Evolutionary conservation across 53 echinoderm and acorn worm genomes (phyloP), one percentile per base, ranked within the genome.

Genomic region (Glandiceps talaboti): DNA sequence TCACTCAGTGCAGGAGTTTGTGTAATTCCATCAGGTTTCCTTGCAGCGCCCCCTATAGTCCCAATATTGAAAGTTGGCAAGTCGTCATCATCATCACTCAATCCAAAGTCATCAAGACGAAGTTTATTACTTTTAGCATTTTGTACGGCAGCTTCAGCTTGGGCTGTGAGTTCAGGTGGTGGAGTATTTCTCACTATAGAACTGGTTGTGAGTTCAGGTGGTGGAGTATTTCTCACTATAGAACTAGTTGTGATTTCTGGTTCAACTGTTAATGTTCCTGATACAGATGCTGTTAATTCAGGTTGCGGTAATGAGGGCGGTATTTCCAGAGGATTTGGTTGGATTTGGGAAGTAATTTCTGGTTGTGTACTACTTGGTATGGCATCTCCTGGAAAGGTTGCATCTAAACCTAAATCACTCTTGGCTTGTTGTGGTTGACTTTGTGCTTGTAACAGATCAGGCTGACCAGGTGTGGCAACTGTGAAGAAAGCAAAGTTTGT

Each of bases 371-470:
- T 45, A 12, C 6, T 12, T n/a, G n/a, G n/a, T 12, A 45, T 45
- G 6, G 6, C 64, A 20, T 45, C 64, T 45, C 20, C 64, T 6
- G 20, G 64, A 20, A 45, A 45, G 20, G 64, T 6, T 12, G 6
- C 20, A 20, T 45, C 64, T 12, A 45, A 20, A 12, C 64, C 64
- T n/a, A n/a, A n/a, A n/a, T n/a, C n/a, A 45, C 6, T 20, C 20
- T 45, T 45, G 64, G 64, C 64, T 45, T 45, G 85, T 32, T 87
- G 89, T 29, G 85, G 82, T 72, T 90, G 87, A 28, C 82, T 75
- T 76, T 86, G 89, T 30, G 97, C 91, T 87, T 90, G 88, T 29
- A 97, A 85, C 31, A 97, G 81, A 83, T 97, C 97, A 26, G 97
- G 97, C 14, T 93, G 93, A 27, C 87, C 87, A 28, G 97, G 82